Evolutionary conservation across 2,113 vertebrate species (phyloP).

Genomic region (Myrmecobius fasciatus): DNA sequence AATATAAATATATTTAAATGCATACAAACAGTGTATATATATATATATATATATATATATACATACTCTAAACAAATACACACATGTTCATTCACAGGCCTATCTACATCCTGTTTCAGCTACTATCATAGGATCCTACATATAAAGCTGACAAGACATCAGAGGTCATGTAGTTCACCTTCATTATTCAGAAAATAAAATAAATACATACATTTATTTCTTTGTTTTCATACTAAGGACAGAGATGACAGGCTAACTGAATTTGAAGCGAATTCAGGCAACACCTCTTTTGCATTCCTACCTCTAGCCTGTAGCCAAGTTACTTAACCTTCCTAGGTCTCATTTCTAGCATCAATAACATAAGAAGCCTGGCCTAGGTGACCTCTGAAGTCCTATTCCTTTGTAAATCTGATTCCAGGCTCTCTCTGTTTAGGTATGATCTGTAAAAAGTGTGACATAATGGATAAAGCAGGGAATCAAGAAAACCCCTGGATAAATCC

Average conservation of each 20-base stretch:
- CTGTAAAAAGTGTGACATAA: background rate
- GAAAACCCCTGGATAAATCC: background rate
- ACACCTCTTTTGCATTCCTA: background rate
- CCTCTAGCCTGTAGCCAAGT: background rate
- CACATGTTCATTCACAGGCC: background rate
- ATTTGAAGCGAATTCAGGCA: background rate
- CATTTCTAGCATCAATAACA: background rate
- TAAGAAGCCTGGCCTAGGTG: background rate
- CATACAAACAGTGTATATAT: too few species aligned
- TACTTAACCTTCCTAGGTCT: background rate
- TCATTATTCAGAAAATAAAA: background rate
- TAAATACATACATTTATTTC: background rate
- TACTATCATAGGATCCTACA: background rate
- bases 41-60: too few species aligned
- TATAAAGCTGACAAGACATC: background rate
- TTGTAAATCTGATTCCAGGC: background rate
- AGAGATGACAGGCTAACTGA: background rate
- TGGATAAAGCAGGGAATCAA: background rate
- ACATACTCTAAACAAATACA: too few species aligned
- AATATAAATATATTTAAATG: too few species aligned
- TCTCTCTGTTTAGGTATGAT: background rate
- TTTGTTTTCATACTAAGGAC: too few species aligned
- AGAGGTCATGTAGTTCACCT: background rate
- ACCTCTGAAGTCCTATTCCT: background rate
- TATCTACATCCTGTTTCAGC: background rate